Percentiles rank a stretch among this genome's conserved stretches.
These are phyloP conservation scores for Epizoanthus fatuus DNA, from an alignment of 92 coral and sea anemone genomes.

Conservation along the genomic window DNA sequence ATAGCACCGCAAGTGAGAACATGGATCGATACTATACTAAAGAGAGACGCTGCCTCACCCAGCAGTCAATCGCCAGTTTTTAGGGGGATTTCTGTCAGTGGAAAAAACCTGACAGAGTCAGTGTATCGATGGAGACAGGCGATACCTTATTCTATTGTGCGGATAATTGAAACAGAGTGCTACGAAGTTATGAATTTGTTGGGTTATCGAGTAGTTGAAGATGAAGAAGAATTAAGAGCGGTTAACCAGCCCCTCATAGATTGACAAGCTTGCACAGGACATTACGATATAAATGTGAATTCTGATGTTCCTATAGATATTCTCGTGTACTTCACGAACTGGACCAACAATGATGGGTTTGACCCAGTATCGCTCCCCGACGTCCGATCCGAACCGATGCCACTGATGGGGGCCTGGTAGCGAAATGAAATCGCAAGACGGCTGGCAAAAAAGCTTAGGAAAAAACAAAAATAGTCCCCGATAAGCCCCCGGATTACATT, in stretches of 20 bases:
- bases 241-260: constrained; percentile 74
- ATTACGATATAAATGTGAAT: too few species aligned
- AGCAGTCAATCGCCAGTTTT: constrained; percentile 43
- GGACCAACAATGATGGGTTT: too few species aligned
- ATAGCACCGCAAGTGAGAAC: constrained; percentile 78
- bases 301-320: too few species aligned
- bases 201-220: constrained; percentile 88
- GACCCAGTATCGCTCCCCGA: too few species aligned
- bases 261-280: constrained; percentile 15
- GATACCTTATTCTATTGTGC: constrained; percentile 88
- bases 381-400: too few species aligned
- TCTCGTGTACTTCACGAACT: too few species aligned
- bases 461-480: too few species aligned
- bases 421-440: too few species aligned
- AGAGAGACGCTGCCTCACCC: constrained; percentile 56
- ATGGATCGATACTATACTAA: constrained; percentile 81
- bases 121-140: constrained; percentile 73
- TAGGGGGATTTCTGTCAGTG: constrained; percentile 27
- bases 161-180: constrained; percentile 86
- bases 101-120: constrained; percentile 65
- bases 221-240: constrained; percentile 83
- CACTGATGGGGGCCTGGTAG: too few species aligned
- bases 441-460: too few species aligned
- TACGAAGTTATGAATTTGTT: constrained; percentile 87
- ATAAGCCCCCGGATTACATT: too few species aligned